A percentile compares a stretch with the other conserved stretches of the same genome.
Conservation (phyloP, 2,797 vertebrate genomes). For the Cyclura pinguis region DNA sequence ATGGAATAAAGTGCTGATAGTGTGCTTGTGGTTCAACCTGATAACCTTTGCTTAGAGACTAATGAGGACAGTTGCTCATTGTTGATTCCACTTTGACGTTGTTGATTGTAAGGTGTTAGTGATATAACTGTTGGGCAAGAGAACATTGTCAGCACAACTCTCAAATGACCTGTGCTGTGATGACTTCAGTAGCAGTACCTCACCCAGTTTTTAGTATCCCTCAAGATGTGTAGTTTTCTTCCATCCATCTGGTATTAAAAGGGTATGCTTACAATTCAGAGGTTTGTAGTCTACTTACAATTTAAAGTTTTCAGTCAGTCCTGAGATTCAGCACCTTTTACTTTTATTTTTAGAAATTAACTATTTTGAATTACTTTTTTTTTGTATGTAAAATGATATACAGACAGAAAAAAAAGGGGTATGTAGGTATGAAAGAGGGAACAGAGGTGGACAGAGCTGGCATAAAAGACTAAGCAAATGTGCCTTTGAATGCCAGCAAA, state of each 20-base stretch:
- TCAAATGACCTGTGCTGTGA: not conserved
- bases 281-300: not conserved
- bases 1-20: not conserved
- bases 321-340: too few relatives aligned
- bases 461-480: not conserved
- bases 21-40: not conserved
- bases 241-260: not conserved
- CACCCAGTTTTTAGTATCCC: not conserved
- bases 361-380: too few relatives aligned
- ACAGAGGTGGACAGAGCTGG: too few relatives aligned
- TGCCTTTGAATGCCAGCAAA: slow-evolving; percentile 16
- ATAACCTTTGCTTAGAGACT: not conserved
- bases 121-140: not conserved
- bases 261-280: not conserved
- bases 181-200: not conserved
- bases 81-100: not conserved
- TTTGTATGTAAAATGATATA: not conserved
- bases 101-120: not conserved
- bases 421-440: not conserved
- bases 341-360: too few relatives aligned
- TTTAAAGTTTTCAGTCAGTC: not conserved
- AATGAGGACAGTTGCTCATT: not conserved
- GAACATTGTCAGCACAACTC: not conserved
- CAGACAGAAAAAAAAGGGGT: not conserved
- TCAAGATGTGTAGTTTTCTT: not conserved